Conservation (phyloP, 2,888 invertebrate species). For the Cynaeus angustus region DNA sequence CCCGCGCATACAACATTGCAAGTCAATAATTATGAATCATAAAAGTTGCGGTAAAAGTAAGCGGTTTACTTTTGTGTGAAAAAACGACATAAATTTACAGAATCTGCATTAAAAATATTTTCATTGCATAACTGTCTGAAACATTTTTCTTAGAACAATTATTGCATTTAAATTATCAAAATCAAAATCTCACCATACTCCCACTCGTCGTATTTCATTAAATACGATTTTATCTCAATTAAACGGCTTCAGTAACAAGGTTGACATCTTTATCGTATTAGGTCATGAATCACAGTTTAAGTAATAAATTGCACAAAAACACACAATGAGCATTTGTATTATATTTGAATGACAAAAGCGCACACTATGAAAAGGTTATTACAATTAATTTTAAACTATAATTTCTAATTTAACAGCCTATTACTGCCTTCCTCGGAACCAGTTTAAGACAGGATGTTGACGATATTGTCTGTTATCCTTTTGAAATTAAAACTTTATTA, state of each 20-base stretch:
- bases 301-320: conserved; percentile 2
- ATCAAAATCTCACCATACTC: too few species aligned
- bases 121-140: too few species aligned
- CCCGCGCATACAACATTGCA: too few species aligned
- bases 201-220: too few species aligned
- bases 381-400: conserved; percentile 40
- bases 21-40: too few species aligned
- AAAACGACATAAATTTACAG: too few species aligned
- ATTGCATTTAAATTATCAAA: too few species aligned
- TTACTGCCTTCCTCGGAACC: conserved; percentile 45
- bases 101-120: too few species aligned
- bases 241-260: neutral
- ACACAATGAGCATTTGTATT: neutral
- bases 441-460: conserved; percentile 44
- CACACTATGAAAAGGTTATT: conserved; percentile 31
- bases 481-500: conserved; percentile 26
- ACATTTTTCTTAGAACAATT: too few species aligned
- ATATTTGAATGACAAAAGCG: conserved; percentile 46
- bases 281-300: conserved; percentile 7
- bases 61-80: too few species aligned
- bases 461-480: conserved; percentile 34
- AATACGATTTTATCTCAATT: neutral
- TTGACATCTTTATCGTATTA: conserved; percentile 15
- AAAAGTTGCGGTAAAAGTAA: too few species aligned
- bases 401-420: conserved; percentile 35